Evolutionary conservation across 2,113 vertebrate species (phyloP).

Genomic region (Pachycephala philippinensis): DNA sequence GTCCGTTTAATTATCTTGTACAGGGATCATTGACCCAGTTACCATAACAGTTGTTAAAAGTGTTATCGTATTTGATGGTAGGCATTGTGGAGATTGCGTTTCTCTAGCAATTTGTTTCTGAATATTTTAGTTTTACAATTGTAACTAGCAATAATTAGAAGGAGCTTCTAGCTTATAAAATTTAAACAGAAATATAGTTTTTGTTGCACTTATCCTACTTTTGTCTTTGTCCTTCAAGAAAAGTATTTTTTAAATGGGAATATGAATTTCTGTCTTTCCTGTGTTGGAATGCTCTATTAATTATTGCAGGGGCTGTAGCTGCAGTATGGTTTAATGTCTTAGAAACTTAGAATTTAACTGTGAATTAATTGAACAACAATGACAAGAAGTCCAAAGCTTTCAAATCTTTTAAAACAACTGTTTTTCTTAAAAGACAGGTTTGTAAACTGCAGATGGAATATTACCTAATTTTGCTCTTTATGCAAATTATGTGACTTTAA

Average conservation of each 20-base stretch:
- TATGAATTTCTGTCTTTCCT: not conserved
- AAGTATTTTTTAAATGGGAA: not conserved
- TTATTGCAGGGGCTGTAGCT: not conserved
- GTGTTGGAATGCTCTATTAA: not conserved
- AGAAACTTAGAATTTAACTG: not conserved
- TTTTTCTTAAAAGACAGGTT: not conserved
- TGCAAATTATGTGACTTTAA: not conserved
- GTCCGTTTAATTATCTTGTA: conserved; percentile 1
- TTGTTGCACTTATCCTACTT: not conserved
- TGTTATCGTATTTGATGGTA: not conserved
- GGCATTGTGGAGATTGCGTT: not conserved
- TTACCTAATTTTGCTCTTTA: not conserved
- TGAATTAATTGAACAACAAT: not conserved
- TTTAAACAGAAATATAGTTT: not conserved
- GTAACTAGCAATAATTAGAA: not conserved
- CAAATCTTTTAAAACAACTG: not conserved
- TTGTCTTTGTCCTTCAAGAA: not conserved
- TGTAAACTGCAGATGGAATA: not conserved
- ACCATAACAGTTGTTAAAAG: not conserved
- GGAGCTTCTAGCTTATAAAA: not conserved
- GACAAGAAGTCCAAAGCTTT: not conserved
- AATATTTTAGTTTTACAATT: not conserved
- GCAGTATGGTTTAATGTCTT: not conserved
- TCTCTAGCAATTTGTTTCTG: not conserved
- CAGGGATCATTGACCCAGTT: not conserved